Percentiles rank a stretch among this genome's conserved stretches.
Conservation (phyloP, 2,888 invertebrate genomes). For the Mycalesis mineus region DNA sequence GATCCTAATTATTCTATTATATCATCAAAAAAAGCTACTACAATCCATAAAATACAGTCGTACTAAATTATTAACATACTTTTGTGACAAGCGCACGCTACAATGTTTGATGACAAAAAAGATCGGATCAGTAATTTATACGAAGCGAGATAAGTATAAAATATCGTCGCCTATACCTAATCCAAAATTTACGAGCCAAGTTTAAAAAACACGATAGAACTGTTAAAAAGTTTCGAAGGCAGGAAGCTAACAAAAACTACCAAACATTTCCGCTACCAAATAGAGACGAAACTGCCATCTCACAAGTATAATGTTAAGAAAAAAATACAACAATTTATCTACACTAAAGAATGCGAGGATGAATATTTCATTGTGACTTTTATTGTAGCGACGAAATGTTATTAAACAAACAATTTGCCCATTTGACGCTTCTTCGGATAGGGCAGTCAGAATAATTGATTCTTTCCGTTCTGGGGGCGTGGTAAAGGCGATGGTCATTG, state of each 20-base stretch:
- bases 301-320: neutral
- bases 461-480: slow-evolving; percentile 77
- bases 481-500: slow-evolving; percentile 54
- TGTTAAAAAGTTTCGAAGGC: slow-evolving; percentile 56
- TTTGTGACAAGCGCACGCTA: neutral
- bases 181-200: slow-evolving; percentile 47
- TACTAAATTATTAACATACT: neutral
- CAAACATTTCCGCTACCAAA: slow-evolving; percentile 55
- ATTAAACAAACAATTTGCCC: slow-evolving; percentile 78
- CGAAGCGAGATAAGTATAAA: slow-evolving; percentile 23
- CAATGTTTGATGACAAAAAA: slow-evolving; percentile 10
- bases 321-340: slow-evolving; percentile 59
- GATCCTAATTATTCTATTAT: no score
- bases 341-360: slow-evolving; percentile 56
- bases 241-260: slow-evolving; percentile 66
- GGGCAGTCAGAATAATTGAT: slow-evolving; percentile 70
- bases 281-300: slow-evolving; percentile 23
- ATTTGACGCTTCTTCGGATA: slow-evolving; percentile 67
- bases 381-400: slow-evolving; percentile 68
- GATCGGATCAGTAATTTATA: slow-evolving; percentile 10
- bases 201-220: slow-evolving; percentile 52
- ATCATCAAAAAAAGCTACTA: no score
- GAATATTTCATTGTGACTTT: slow-evolving; percentile 70
- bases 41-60: neutral
- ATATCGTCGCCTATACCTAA: slow-evolving; percentile 43